Base-by-base conservation (phyloP, 2,888 invertebrate genomes). In the Sinhomidia bicolor region DNA sequence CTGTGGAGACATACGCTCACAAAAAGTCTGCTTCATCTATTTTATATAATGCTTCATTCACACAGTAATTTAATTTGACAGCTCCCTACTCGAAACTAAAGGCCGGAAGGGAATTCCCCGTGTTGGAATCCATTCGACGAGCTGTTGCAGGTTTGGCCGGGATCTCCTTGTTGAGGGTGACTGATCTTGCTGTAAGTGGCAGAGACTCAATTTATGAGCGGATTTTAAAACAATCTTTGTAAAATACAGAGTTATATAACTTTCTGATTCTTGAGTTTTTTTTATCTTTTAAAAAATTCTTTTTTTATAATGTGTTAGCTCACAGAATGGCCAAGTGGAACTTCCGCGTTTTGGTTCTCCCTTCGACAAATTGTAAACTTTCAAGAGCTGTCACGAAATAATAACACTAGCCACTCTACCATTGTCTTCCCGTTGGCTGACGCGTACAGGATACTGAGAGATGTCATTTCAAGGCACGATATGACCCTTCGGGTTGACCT, bases 261-360 rank as follows among this genome's bases (percentile, higher is more conserved):
- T n/a, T n/a, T n/a, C 41, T 80, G 57, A 60, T 32, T 79, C 20
- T 5, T 60, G 57, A 14, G 3, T 36, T 79, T 23, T 71, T 71
- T 36, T 32, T 36, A 36, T 36, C 17, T 36, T n/a, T n/a, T n/a
- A n/a, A n/a, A 71, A 20, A 71, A 20, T 12, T 29, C 6, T 10
- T 26, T 2, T 41, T n/a, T 9, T 36, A 79, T 78, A 82, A 62
- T 47, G 20, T 47, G 76, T 54, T 86, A 93, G 93, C 85, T 93
- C 85, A 93, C 92, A 23, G 92, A 92, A 68, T 92, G 92, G 85
- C 92, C 90, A 14, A 90, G 92, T 51, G 92, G 91, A 86, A 92
- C 92, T 47, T 89, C 92, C 14, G 93, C 93, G 44, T 93, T 93
- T 74, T 93, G 93, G 93, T 93, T 93, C 89, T 93, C 93, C 76